Evolutionary conservation across 2,113 vertebrate species (phyloP).

Genomic region (Nibea coibor): DNA sequence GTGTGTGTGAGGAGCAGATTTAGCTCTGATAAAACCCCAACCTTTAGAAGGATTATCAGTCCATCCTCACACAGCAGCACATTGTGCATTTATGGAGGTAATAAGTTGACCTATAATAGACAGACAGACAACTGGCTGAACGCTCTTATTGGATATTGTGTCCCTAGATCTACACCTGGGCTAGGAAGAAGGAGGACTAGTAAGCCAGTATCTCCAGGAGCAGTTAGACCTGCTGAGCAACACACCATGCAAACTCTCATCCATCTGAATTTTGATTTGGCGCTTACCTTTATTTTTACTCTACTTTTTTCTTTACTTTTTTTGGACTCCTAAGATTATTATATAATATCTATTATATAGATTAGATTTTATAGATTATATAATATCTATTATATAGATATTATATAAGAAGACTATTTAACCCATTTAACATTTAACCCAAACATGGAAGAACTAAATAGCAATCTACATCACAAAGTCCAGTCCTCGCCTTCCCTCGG

Average conservation of each 20-base stretch:
- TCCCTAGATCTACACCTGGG: conserved; percentile 53
- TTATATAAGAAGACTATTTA: no score
- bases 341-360: no score
- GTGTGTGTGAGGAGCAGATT: conserved; percentile 69
- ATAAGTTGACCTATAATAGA: conserved; percentile 76
- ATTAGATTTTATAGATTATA: no score
- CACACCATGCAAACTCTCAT: conserved; percentile 45
- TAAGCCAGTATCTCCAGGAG: conserved; percentile 59
- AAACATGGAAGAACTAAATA: conserved; percentile 26
- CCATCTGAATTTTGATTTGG: conserved; percentile 61
- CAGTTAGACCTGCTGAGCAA: conserved; percentile 41
- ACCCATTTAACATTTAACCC: conserved; percentile 28
- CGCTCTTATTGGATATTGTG: conserved; percentile 59
- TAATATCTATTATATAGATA: no score
- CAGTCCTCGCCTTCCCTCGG: not conserved
- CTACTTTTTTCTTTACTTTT: no score
- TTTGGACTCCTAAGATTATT: no score
- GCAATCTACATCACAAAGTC: conserved; percentile 11
- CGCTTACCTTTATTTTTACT: no score
- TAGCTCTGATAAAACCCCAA: conserved; percentile 76
- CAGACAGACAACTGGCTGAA: conserved; percentile 67
- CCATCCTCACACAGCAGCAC: conserved; percentile 77
- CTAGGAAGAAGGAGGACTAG: conserved; percentile 15
- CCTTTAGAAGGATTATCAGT: conserved; percentile 79
- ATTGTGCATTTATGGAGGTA: conserved; percentile 80